phyloP scores from a whole-genome alignment of 2,888 invertebrate genomes.

The Diloba caeruleocephala region DNA sequence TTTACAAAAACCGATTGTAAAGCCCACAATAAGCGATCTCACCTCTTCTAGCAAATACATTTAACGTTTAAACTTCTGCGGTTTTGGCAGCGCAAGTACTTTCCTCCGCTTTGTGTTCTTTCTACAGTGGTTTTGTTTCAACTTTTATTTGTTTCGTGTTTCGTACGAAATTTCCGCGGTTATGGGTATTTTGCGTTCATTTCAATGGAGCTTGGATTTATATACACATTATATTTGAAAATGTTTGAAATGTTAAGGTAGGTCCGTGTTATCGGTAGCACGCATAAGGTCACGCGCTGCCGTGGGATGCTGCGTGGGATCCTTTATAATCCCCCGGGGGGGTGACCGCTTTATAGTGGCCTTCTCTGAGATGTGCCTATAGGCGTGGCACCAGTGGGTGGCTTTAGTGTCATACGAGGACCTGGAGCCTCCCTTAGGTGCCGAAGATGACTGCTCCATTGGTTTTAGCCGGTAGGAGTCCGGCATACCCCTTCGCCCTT shows the following conservation, averaged over 20 bases:
- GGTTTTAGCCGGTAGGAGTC: no score
- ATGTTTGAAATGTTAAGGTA: conserved; percentile 6
- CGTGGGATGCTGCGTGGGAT: no score
- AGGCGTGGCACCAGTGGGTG: no score
- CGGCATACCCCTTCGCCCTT: no score
- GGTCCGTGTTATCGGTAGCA: no score
- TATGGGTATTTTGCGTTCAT: conserved; percentile 6
- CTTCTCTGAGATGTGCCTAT: no score
- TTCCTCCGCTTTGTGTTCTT: conserved; percentile 26
- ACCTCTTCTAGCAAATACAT: conserved; percentile 24
- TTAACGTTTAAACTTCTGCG: conserved; percentile 34
- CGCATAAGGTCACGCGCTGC: no score
- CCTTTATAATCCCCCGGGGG: no score
- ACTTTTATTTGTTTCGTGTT: conserved; percentile 39
- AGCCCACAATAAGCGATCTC: conserved; percentile 5
- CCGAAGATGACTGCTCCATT: no score
- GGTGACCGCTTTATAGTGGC: no score
- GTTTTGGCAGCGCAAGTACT: conserved; percentile 12
- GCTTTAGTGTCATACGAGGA: no score
- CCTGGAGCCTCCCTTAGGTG: no score
- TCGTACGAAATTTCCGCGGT: conserved; percentile 13
- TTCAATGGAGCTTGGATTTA: neutral
- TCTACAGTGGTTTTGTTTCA: conserved; percentile 32
- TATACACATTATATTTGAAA: neutral
- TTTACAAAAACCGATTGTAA: neutral